Percentiles rank a stretch among this genome's conserved stretches.
phyloP scores from a whole-genome alignment of 2,797 vertebrate genomes.

The Saxicola maurus region DNA sequence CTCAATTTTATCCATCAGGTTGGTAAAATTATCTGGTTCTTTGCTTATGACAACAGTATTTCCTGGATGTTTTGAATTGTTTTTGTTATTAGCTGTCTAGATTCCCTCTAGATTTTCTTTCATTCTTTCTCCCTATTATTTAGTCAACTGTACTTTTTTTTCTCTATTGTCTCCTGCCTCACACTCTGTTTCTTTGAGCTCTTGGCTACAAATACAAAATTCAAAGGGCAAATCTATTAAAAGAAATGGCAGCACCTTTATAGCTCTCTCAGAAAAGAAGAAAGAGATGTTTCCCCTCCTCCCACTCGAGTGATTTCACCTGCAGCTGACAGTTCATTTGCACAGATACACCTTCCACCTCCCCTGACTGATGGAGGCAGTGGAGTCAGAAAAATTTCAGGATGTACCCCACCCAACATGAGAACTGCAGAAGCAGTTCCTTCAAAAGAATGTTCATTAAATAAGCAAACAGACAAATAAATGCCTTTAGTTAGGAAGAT shows the following conservation, averaged over 20 bases:
- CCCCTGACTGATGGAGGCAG: background rate
- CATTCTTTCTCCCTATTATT: background rate
- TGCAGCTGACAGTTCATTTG: background rate
- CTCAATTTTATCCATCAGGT: background rate
- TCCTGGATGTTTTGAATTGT: background rate
- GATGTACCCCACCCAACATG: no score
- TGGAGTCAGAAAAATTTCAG: background rate
- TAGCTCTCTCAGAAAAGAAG: background rate
- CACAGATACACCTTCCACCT: background rate
- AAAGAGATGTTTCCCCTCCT: background rate
- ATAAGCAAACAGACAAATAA: background rate
- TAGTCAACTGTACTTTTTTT: background rate
- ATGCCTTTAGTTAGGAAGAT: background rate
- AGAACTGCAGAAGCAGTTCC: background rate
- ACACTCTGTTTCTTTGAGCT: background rate
- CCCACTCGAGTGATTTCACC: background rate
- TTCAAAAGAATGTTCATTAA: background rate
- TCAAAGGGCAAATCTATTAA: slow-evolving; percentile 36
- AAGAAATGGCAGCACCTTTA: slow-evolving; percentile 23
- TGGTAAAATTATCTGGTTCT: background rate
- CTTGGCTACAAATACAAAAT: background rate
- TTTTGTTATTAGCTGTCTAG: background rate
- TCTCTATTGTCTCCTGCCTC: background rate
- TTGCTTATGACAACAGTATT: background rate
- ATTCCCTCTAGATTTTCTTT: background rate